These are phyloP conservation scores for Octodonta nipae DNA, from an alignment of 2,888 invertebrate genomes.

Conservation along the genomic window DNA sequence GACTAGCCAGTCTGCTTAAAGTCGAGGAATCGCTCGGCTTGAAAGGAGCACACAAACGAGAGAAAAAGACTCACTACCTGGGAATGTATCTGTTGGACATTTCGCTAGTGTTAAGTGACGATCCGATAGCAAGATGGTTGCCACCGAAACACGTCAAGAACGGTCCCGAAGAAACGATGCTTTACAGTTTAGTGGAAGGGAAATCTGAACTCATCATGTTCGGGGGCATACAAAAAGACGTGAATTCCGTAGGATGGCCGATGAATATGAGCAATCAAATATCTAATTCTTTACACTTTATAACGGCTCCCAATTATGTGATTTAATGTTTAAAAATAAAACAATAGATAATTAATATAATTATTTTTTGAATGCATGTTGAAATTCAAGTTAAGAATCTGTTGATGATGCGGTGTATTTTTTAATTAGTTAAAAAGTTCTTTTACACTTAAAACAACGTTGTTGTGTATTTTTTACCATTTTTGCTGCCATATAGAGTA, in stretches of 20 bases:
- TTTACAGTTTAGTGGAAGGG: conserved; percentile 79
- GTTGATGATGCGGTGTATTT: too few species aligned
- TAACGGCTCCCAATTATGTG: conserved; percentile 57
- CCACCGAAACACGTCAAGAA: conserved; percentile 45
- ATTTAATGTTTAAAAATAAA: conserved; percentile 38
- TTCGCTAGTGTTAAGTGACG: conserved; percentile 50
- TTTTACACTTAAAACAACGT: too few species aligned
- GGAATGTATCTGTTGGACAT: conserved; percentile 80
- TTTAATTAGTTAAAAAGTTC: too few species aligned
- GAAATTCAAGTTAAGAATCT: too few species aligned
- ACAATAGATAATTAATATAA: too few species aligned
- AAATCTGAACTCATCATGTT: conserved; percentile 89
- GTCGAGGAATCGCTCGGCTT: conserved; percentile 19
- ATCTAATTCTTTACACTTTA: conserved; percentile 64
- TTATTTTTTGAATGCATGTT: too few species aligned
- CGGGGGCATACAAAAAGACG: conserved; percentile 84
- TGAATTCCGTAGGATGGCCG: conserved; percentile 40
- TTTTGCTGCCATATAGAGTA: too few species aligned
- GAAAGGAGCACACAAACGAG: conserved; percentile 20
- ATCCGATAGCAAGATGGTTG: conserved; percentile 56
- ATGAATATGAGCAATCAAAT: conserved; percentile 50
- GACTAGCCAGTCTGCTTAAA: conserved; percentile 20
- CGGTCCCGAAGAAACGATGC: conserved; percentile 72
- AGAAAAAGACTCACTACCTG: conserved; percentile 34
- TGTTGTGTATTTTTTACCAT: too few species aligned